Percentiles rank a stretch among this genome's conserved stretches.
Conservation (phyloP, 2,888 invertebrate genomes). For the Exocentrus adspersus region DNA sequence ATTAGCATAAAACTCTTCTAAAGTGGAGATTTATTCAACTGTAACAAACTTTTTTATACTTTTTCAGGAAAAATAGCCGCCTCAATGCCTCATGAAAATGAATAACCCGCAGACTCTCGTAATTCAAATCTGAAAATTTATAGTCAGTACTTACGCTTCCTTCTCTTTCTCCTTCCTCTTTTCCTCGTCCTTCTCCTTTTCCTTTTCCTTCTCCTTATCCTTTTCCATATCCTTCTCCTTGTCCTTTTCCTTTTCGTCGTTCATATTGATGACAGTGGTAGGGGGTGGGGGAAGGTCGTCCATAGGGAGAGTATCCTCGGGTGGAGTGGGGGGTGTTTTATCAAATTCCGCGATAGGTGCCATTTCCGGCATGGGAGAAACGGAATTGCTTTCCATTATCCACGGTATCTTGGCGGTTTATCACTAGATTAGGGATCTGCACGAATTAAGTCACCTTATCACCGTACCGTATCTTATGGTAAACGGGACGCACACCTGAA, state of each 20-base stretch:
- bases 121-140: neutral
- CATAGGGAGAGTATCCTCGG: slow-evolving; percentile 69
- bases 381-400: slow-evolving; percentile 74
- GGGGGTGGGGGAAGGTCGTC: slow-evolving; percentile 75
- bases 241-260: slow-evolving; percentile 68
- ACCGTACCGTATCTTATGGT: neutral
- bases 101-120: neutral
- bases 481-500: neutral
- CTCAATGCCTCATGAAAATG: no score
- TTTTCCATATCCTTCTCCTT: slow-evolving; percentile 37
- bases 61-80: no score
- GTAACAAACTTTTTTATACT: no score
- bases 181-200: slow-evolving; percentile 38
- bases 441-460: neutral
- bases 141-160: slow-evolving; percentile 38
- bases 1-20: no score
- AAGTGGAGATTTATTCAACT: no score
- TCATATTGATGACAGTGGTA: slow-evolving; percentile 65
- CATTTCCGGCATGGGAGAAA: slow-evolving; percentile 74
- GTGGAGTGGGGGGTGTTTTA: slow-evolving; percentile 75
- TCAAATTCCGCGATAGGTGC: slow-evolving; percentile 78
- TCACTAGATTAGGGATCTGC: slow-evolving; percentile 24
- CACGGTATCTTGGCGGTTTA: slow-evolving; percentile 7
- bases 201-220: slow-evolving; percentile 67
- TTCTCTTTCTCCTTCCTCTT: slow-evolving; percentile 32